phyloP scores from a whole-genome alignment of 2,797 vertebrate species.

The Alcedo atthis region DNA sequence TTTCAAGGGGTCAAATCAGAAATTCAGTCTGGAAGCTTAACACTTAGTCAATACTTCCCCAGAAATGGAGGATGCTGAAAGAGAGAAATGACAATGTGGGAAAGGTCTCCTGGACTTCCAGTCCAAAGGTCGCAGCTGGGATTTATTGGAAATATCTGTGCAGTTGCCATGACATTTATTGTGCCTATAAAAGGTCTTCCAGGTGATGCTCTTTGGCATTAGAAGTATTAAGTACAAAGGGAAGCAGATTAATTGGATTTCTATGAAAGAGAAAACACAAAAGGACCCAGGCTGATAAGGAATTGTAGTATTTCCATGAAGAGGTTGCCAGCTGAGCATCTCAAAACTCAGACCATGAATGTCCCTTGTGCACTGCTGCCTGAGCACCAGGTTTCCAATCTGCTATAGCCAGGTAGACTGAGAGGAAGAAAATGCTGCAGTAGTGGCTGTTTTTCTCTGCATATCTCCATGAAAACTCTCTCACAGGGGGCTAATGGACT shows the following conservation, averaged over 20 bases:
- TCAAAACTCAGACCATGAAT: neutral
- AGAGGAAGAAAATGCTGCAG: neutral
- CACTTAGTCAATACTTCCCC: neutral
- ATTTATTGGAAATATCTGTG: constrained; percentile 18
- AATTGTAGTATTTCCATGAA: neutral
- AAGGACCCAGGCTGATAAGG: neutral
- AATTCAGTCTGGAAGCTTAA: constrained; percentile 28
- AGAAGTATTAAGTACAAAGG: constrained; percentile 20
- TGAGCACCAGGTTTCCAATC: neutral
- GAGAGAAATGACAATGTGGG: neutral
- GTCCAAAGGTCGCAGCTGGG: neutral
- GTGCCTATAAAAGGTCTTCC: constrained; percentile 10
- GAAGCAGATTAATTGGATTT: constrained; percentile 35
- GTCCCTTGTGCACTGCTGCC: neutral
- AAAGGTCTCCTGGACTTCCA: neutral
- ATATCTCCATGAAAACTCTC: neutral
- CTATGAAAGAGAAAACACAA: neutral
- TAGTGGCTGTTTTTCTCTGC: neutral
- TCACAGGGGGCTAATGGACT: neutral
- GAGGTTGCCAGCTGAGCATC: neutral
- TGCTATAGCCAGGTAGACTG: neutral
- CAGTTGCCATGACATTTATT: constrained; percentile 46
- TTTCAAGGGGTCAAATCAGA: neutral
- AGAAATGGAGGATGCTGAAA: neutral
- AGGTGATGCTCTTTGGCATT: constrained; percentile 36